Evolutionary conservation across 2,888 invertebrate genomes (phyloP).

Genomic region (Octodonta nipae): DNA sequence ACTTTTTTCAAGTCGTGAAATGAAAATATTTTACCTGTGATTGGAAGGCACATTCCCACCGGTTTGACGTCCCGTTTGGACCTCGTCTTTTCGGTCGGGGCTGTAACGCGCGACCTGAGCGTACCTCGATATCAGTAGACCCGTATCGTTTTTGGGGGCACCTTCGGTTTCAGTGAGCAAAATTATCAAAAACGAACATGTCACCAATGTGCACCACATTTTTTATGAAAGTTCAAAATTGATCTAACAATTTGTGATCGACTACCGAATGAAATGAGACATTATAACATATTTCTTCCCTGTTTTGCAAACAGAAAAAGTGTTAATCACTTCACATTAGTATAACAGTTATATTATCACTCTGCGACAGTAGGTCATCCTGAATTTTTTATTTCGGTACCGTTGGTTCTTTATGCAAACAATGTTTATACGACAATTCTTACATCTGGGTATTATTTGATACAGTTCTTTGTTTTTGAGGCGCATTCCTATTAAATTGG

Average conservation of each 20-base stretch:
- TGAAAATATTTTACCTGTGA: neutral
- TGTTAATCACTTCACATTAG: slow-evolving; percentile 27
- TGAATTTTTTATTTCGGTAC: too few relatives aligned
- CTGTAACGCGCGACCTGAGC: slow-evolving; percentile 32
- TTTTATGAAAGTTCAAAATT: too few relatives aligned
- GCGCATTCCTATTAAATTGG: too few relatives aligned
- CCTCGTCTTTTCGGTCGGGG: slow-evolving; percentile 11
- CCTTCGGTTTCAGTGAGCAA: neutral
- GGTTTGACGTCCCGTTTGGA: slow-evolving; percentile 14
- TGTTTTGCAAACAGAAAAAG: slow-evolving; percentile 24
- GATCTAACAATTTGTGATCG: neutral
- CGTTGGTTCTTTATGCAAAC: too few relatives aligned
- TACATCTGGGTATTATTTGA: too few relatives aligned
- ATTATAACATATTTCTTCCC: slow-evolving; percentile 20
- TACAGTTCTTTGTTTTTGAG: too few relatives aligned
- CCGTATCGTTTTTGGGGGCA: slow-evolving; percentile 13
- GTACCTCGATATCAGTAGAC: slow-evolving; percentile 27
- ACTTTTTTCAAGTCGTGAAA: neutral
- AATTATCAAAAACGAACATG: neutral
- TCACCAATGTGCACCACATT: slow-evolving; percentile 6
- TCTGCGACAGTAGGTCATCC: neutral
- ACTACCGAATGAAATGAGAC: slow-evolving; percentile 9
- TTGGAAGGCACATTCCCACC: neutral
- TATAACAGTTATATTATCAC: slow-evolving; percentile 27
- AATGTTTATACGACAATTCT: too few relatives aligned